Evolutionary conservation across 2,797 vertebrate genomes (phyloP).

Genomic region (Pseudopleuronectes americanus): DNA sequence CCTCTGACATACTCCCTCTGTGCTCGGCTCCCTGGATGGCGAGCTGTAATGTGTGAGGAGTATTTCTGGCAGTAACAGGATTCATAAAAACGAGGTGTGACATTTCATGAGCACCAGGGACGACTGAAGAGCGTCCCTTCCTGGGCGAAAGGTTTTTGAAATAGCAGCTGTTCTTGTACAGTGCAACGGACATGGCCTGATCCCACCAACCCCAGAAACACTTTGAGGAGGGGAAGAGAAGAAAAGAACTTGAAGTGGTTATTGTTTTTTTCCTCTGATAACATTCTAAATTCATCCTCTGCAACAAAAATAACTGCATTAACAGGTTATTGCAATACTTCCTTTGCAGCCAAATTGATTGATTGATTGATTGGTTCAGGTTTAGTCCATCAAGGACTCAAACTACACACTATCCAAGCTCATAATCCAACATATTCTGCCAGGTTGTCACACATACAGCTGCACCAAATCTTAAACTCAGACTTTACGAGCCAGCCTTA

Average conservation of each 20-base stretch:
- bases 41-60: no score
- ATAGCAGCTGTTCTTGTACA: slow-evolving; percentile 8
- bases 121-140: slow-evolving; percentile 44
- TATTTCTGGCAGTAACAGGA: no score
- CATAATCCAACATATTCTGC: not conserved
- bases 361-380: not conserved
- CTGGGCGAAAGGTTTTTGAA: slow-evolving; percentile 17
- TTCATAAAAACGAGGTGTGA: slow-evolving; percentile 47
- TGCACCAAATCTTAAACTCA: not conserved
- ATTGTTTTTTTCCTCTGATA: slow-evolving; percentile 9
- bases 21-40: no score
- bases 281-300: not conserved
- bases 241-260: not conserved
- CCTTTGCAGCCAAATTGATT: not conserved
- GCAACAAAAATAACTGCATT: no score
- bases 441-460: no score
- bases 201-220: slow-evolving; percentile 3
- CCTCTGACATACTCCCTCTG: slow-evolving; percentile 25
- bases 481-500: not conserved
- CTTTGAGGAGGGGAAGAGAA: slow-evolving; percentile 2
- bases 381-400: not conserved
- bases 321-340: no score
- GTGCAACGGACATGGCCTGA: slow-evolving; percentile 8
- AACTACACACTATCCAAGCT: not conserved
- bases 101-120: slow-evolving; percentile 50